Base-by-base conservation (phyloP, 2,888 invertebrate genomes). In the Ceriagrion tenellum region DNA sequence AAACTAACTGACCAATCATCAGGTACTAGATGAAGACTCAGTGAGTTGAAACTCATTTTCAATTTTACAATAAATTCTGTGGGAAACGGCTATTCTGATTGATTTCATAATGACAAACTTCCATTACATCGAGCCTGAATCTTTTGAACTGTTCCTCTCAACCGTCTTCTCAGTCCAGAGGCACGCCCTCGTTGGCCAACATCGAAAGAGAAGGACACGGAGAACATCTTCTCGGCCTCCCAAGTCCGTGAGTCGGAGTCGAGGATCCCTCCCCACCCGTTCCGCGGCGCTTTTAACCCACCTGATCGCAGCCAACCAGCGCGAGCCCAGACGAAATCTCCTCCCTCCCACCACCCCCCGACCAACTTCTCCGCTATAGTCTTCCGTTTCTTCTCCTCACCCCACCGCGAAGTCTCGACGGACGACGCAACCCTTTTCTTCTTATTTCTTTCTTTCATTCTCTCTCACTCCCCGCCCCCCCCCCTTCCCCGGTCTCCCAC, bases 281-380 rank as follows among this genome's bases (percentile, higher is more conserved):
- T 47, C 93, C 93, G 91, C 93, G 35, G 16, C 81, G 30, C 81
- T 30, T 59, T n/a, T 91, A 93, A 93, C 93, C 93, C 69, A 93
- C 93, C 93, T 93, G 69, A 47, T 59, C 12, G 63, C 93, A 93
- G 47, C 69, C 93, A 93, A 93, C 69, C 93, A 93, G 93, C 93
- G 69, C 93, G 59, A 69, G 47, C 74, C 69, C 93, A n/a, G 47
- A 93, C 40, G 93, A 93, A 93, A 93, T 93, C 93, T 63, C 91
- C 26, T 55, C 59, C 35, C 63, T 23, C 63, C 40, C 23, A 35
- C 59, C 59, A 93, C 26, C 30, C 69, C 59, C 59, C 2, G n/a
- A 8, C 47, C 18, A 30, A 40, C 91, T 20, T 47, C 35, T 59
- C 18, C 59, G 59, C 18, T 47, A 59, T 59, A 69, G 26, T 69